Base-by-base conservation (phyloP, 2,113 vertebrate genomes). In the Centropristis striata region DNA sequence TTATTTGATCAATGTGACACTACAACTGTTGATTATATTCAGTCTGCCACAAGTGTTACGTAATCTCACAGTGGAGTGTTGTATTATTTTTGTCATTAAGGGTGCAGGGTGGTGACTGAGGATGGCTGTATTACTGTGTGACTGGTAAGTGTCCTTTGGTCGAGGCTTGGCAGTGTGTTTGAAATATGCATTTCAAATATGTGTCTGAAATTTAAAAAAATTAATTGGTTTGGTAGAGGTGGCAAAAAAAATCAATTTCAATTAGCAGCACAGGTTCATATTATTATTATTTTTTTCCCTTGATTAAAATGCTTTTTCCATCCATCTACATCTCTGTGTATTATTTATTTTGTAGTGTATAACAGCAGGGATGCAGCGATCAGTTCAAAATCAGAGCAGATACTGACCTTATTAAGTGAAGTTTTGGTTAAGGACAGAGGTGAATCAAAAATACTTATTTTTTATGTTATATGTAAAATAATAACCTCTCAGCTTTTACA, bases 1-100 rank as follows among this genome's bases (percentile, higher is more conserved):
- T 66, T 55, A 74, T 78, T 86, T 76, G 75, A 90, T 82, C 75
- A 74, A 49, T 39, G 66, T 25, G 13, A 25, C 41, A 36, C n/a
- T 28, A 60, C 21, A 66, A 50, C 42, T 50, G 70, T 82, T 85
- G 37, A 79, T 79, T 84, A 28, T 37, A 23, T 59, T 70, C 16
- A 21, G 69, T 51, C 55, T n/a, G 36, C 25, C 55, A 44, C 39
- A 28, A 81, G 71, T 36, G 85, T 83, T 73, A 42, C 44, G 50
- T 75, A 47, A 80, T 84, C 21, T 51, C 49, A 49, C 50, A n/a
- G 27, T 47, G 53, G 49, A 51, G 75, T 32, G 36, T 32, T 59
- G 54, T 47, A 44, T 68, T 72, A 65, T 73, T 68, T 72, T 18
- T 64, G 65, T 77, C 42, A 66, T 71, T 67, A 64, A 23, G 49